Conservation (phyloP, 2,888 invertebrate species). For the Globia sparganii region DNA sequence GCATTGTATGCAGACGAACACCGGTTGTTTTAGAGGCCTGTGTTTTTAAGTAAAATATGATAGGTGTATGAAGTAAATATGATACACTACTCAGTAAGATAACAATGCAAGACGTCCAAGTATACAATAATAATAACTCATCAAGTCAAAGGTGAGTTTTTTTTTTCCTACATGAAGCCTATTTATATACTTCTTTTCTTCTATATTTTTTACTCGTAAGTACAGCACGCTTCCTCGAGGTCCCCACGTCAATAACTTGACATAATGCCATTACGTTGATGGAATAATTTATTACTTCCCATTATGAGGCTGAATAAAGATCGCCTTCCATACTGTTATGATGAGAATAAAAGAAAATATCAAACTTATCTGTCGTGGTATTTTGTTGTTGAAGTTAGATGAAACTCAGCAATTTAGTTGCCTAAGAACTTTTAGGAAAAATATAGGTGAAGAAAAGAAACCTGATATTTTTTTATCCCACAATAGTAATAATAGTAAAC, state of each 20-base stretch:
- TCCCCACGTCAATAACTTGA: slow-evolving; percentile 53
- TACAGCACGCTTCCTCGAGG: slow-evolving; percentile 12
- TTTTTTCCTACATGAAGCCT: background rate
- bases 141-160: slow-evolving; percentile 1
- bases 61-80: background rate
- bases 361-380: slow-evolving; percentile 23
- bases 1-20: background rate
- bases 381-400: slow-evolving; percentile 32
- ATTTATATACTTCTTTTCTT: slow-evolving; percentile 5
- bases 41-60: background rate
- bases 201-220: slow-evolving; percentile 10
- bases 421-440: slow-evolving; percentile 4
- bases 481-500: background rate
- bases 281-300: slow-evolving; percentile 60
- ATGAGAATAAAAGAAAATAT: slow-evolving; percentile 35
- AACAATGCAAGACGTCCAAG: background rate
- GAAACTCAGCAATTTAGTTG: slow-evolving; percentile 38
- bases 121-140: background rate
- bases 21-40: background rate
- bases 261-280: slow-evolving; percentile 56
- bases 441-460: slow-evolving; percentile 3
- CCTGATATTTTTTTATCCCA: slow-evolving; percentile 10
- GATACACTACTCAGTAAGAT: background rate
- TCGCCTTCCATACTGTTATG: slow-evolving; percentile 24
- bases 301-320: slow-evolving; percentile 46